These are phyloP conservation scores for Cavia aperea DNA, from an alignment of 2,113 vertebrate species.

Conservation along the genomic window DNA sequence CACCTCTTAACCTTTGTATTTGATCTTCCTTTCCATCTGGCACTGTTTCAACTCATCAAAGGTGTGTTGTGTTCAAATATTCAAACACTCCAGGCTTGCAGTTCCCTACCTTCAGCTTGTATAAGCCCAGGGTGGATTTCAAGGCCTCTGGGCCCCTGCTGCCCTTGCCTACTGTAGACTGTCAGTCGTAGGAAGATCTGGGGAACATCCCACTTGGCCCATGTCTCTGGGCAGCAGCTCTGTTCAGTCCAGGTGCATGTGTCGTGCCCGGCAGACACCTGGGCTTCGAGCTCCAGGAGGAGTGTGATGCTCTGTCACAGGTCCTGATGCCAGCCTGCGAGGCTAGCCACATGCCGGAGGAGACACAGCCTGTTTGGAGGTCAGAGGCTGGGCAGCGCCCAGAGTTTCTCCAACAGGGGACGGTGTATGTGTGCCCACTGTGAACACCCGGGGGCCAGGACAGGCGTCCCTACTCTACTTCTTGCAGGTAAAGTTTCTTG, in stretches of 20 bases:
- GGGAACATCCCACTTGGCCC: rapidly evolving
- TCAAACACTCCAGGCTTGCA: not conserved
- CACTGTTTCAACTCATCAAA: not conserved
- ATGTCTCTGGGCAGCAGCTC: rapidly evolving
- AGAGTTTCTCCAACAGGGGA: rapidly evolving
- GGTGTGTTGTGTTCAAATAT: not conserved
- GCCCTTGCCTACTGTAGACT: not conserved
- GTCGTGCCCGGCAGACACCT: not conserved
- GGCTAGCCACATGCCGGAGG: rapidly evolving
- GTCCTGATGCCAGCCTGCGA: not conserved
- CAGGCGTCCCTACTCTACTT: not conserved
- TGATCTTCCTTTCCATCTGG: rapidly evolving
- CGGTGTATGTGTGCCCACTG: not conserved
- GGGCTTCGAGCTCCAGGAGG: not conserved
- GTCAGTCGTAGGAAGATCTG: not conserved
- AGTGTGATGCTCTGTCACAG: not conserved
- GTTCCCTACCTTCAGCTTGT: not conserved
- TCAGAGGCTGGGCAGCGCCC: rapidly evolving
- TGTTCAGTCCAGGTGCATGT: not conserved
- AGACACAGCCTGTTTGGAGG: rapidly evolving
- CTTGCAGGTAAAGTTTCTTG: not conserved
- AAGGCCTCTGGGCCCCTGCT: rapidly evolving
- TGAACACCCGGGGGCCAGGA: rapidly evolving
- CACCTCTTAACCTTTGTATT: not conserved
- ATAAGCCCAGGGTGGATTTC: not conserved